Evolutionary conservation across 2,888 invertebrate genomes (phyloP).

Genomic region (Stenotaenia linearis): DNA sequence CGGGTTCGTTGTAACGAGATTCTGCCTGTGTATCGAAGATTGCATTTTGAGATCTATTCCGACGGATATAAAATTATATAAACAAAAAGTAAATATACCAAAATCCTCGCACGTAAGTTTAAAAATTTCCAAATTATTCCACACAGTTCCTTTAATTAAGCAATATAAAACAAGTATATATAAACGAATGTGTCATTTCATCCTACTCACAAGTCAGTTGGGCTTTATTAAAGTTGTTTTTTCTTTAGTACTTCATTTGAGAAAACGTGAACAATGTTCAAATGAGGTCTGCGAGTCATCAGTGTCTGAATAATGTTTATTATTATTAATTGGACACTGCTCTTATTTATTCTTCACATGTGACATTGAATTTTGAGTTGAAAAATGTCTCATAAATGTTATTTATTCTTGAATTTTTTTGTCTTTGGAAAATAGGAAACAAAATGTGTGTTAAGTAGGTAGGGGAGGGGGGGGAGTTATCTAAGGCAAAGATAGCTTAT

Average conservation of each 20-base stretch:
- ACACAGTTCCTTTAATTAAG: too few relatives aligned
- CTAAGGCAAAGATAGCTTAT: too few relatives aligned
- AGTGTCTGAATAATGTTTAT: not conserved
- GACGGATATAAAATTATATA: too few relatives aligned
- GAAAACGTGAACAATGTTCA: conserved; percentile 2
- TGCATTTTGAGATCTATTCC: too few relatives aligned
- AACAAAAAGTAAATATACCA: too few relatives aligned
- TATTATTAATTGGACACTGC: not conserved
- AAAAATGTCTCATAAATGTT: not conserved
- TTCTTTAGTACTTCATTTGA: not conserved
- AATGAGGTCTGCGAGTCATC: not conserved
- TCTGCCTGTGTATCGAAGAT: too few relatives aligned
- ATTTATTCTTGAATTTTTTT: not conserved
- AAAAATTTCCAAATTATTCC: too few relatives aligned
- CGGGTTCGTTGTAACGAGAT: too few relatives aligned
- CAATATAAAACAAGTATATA: not conserved
- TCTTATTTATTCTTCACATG: not conserved
- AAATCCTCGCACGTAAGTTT: too few relatives aligned
- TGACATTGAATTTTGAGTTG: not conserved
- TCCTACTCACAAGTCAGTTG: not conserved
- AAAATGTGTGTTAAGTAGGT: too few relatives aligned
- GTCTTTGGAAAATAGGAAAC: too few relatives aligned
- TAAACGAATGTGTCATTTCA: not conserved
- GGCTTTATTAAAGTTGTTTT: not conserved
- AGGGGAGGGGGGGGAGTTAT: too few relatives aligned